Evolutionary conservation across 2,113 vertebrate genomes (phyloP).

Genomic region (Amphilophus citrinellus): DNA sequence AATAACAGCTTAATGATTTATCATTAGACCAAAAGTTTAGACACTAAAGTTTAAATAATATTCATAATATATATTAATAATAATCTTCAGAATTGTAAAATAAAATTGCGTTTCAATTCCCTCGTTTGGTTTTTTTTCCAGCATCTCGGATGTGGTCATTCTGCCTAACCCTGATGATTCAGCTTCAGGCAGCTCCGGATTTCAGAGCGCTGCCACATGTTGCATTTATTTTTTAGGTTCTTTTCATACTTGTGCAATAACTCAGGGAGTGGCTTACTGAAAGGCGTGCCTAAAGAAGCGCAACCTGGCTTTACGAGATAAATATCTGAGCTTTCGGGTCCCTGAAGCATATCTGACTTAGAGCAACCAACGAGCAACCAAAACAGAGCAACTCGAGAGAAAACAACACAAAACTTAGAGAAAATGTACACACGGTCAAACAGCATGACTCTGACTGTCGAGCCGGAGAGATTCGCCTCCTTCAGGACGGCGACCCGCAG

Average conservation of each 20-base stretch:
- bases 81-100: not conserved
- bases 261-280: conserved; percentile 30
- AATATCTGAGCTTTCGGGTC: not conserved
- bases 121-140: not conserved
- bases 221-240: accelerated
- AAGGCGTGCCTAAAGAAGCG: conserved; percentile 32
- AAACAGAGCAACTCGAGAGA: accelerated
- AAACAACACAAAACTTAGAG: not conserved
- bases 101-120: not conserved
- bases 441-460: conserved; percentile 62
- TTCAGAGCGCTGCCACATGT: not conserved
- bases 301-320: conserved; percentile 25
- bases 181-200: not conserved
- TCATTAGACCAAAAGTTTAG: too few relatives aligned
- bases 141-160: not conserved
- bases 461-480: conserved; percentile 39
- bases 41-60: not conserved
- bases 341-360: not conserved
- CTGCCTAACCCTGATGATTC: not conserved
- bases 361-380: not conserved
- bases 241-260: not conserved
- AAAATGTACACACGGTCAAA: conserved; percentile 66
- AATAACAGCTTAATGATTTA: not conserved
- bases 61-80: not conserved
- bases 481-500: conserved; percentile 61